These are phyloP conservation scores for Brachionus manjavacas DNA, from an alignment of 1,140 invertebrate species.

Conservation along the genomic window DNA sequence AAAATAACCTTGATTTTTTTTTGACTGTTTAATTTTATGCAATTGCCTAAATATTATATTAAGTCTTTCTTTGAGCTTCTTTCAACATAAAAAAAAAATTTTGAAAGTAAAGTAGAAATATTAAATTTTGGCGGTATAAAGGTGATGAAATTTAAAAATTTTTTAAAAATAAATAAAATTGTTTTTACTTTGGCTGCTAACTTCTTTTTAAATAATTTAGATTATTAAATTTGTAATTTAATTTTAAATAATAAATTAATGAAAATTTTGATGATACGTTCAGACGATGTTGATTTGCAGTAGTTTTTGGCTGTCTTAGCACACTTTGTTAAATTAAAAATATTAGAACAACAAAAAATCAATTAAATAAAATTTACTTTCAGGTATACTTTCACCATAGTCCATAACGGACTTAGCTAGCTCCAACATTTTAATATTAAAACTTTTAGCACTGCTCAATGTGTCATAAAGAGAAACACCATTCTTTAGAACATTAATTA, in stretches of 20 bases:
- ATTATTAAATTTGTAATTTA: background rate
- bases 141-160: no score
- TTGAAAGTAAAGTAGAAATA: no score
- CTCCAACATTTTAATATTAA: background rate
- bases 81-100: no score
- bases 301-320: background rate
- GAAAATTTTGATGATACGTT: background rate
- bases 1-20: no score
- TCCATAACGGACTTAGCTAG: background rate
- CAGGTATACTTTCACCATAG: background rate
- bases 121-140: no score
- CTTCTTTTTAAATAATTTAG: background rate
- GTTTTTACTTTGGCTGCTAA: background rate
- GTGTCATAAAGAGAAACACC: background rate
- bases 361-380: background rate
- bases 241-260: background rate
- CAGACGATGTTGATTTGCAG: background rate
- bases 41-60: no score
- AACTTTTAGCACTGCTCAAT: background rate
- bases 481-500: background rate
- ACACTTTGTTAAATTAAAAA: background rate
- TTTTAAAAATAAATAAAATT: background rate
- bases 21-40: no score
- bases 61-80: no score
- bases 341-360: background rate